Evolutionary conservation across 2,113 vertebrate genomes (phyloP).

Genomic region (Platycercus adscitus): DNA sequence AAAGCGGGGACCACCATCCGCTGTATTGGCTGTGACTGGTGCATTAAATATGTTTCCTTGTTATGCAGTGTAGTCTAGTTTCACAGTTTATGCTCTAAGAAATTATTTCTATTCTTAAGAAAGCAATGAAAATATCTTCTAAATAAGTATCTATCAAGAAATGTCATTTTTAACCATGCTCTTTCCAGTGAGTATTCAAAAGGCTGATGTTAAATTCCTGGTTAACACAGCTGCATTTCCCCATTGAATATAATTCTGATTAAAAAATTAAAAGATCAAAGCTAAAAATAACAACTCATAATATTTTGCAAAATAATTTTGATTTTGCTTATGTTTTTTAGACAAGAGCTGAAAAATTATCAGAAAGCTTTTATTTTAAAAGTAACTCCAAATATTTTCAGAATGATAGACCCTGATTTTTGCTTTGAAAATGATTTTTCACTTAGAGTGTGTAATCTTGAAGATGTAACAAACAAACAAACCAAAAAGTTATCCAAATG

Average conservation of each 20-base stretch:
- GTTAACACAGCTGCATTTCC: not conserved
- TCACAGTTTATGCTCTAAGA: not conserved
- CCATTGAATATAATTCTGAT: not conserved
- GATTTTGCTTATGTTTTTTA: not conserved
- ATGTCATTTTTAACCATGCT: not conserved
- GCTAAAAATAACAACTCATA: not conserved
- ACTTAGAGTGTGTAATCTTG: not conserved
- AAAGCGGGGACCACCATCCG: not conserved
- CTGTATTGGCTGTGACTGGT: not conserved
- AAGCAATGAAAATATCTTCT: not conserved
- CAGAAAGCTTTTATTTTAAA: not conserved
- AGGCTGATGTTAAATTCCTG: not conserved
- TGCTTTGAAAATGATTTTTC: not conserved
- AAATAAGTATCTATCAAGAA: not conserved
- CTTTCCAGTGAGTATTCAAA: not conserved
- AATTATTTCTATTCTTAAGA: not conserved
- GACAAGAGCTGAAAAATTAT: not conserved
- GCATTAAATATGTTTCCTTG: not conserved
- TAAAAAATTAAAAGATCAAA: not conserved
- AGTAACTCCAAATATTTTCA: not conserved
- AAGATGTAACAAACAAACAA: not conserved
- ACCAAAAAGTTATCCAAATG: not conserved
- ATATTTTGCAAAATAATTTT: not conserved
- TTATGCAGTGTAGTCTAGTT: not conserved
- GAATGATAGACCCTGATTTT: not conserved